Base-by-base conservation (phyloP, 2,888 invertebrate species). In the Noctua pronuba region DNA sequence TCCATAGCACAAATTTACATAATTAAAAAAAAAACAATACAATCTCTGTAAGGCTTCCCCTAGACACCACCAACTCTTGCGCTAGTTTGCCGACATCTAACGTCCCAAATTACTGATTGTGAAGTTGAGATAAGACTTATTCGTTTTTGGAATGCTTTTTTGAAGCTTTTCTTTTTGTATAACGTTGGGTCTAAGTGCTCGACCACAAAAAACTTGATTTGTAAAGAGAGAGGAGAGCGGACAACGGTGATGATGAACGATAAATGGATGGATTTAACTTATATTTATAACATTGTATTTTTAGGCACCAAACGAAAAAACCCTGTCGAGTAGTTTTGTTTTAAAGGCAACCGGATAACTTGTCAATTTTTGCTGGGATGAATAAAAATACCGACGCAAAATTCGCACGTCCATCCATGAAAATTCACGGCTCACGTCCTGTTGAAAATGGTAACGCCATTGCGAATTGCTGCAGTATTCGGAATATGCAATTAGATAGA, bases 341-440 rank as follows among this genome's bases (percentile, higher is more conserved):
- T 66, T 16, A 52, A 62, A 31, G 13, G 3, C 24, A 58, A 21
- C 16, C 35, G 24, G 28, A 41, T 52, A 13, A n/a, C 60, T 31
- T 62, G 49, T 62, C 66, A 35, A 21, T 64, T 81, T 65, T 75
- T 74, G 64, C n/a, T 55, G 31, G 28, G 13, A 41, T 35, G 35
- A 2, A 41, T 64, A 8, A 41, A 44, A 55, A 73, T 52, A 55
- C 21, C 7, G 21, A 44, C 5, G 11, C 35, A 16, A 35, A 35
- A 64, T 28, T 64, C 44, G 8, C 28, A 10, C 35, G 6, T 8
- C 5, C 18, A 46, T 82, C 21, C 8, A 7, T 55, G 38, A 21
- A 78, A 82, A 38, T 2, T 52, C 82, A 81, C 74, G 60, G 35
- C 16, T 52, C 74, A 16, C 44, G 11, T 46, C 24, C 24, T n/a